Evolutionary conservation across 2,888 invertebrate genomes (phyloP), one percentile per base, ranked within the genome.

Genomic region (Anoncus sp.): DNA sequence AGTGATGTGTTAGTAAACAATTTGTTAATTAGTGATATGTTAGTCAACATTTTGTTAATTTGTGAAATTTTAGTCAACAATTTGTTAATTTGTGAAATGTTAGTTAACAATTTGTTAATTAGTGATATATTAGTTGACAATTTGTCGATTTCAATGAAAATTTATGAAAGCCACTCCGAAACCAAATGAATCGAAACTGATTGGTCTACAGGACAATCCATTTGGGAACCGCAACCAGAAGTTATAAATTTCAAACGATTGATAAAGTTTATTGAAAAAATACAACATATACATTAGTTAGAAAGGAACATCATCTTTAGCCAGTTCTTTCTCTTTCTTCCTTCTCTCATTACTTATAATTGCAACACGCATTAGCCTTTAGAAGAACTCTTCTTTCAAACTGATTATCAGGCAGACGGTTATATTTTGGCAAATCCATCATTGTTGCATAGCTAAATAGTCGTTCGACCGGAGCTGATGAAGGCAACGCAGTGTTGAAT

Each of bases 351-450:
- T 49, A 31, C 31, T 31, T 31, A 49, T 22, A 49, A 49, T 22
- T 22, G 49, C 22, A 49, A 49, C 49, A 51, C 20, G 49, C 20
- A 45, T 70, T 70, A 38, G 60, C 70, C 53, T 55, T 69, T 38
- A 59, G 12, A 22, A 70, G 31, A 10, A 70, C 75, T 47, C 75
- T 43, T 57, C 53, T 27, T 51, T 75, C 55, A 55, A 75, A 76
- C 43, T 71, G 53, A 16, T 16, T 20, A 60, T 76, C 65, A 65
- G 57, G 57, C 51, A 76, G 20, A n/a, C 76, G 49, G 45, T 76
- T 76, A 40, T 60, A 71, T 65, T 75, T 75, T 27, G 69, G 75
- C 22, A 62, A 40, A 43, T 71, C 38, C 18, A 49, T 71, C 49
- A 69, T 59, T n/a, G 69, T 69, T 14, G 69, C 59, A 6, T 45